Base-by-base conservation (phyloP, 2,113 vertebrate genomes). In the Nesospiza acunhae region DNA sequence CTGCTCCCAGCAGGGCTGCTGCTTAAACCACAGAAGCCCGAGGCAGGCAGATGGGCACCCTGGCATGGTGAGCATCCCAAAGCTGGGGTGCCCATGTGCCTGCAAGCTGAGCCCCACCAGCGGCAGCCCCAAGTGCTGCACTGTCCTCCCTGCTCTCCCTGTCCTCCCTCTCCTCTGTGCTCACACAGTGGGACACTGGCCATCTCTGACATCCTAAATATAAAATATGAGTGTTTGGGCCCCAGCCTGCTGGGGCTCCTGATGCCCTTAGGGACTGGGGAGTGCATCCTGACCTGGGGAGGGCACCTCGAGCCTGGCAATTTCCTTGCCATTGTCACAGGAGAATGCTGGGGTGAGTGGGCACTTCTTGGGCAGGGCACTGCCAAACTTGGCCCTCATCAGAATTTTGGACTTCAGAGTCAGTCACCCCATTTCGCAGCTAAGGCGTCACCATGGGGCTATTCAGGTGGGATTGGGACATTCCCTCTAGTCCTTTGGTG, bases 61-160 rank as follows among this genome's bases (percentile, higher is more conserved):
- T 22, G 20, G n/a, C 3, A 2, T 37, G 42, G 28, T 3, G 2
- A 67, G n/a, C 6, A 41, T 24, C 33, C 47, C 2, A 1, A 2
- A 11, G 13, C 31, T 4, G 2, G 21, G 31, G 12, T 9, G 30
- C 27, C 60, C n/a, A 4, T 6, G 4, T 2, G 2, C 37, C 69
- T 44, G 19, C 1, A 2, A 60, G 28, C 33, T 47, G 60, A 77
- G 17, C 19, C n/a, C 19, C 10, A 14, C 21, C 33, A 21, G 28
- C 7, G 2, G 39, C 49, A 80, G 58, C 41, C 42, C 20, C 44
- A 27, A 46, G 22, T 2, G 35, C 13, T 16, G 11, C 35, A 41
- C 42, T 74, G 30, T n/a, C 47, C 5, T 13, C n/a, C 5, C 17
- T 19, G 27, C 13, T 21, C 58, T 42, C 16, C 7, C 56, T 63